Evolutionary conservation across 92 coral and sea anemone genomes (phyloP).

Genomic region (Metridium senile): DNA sequence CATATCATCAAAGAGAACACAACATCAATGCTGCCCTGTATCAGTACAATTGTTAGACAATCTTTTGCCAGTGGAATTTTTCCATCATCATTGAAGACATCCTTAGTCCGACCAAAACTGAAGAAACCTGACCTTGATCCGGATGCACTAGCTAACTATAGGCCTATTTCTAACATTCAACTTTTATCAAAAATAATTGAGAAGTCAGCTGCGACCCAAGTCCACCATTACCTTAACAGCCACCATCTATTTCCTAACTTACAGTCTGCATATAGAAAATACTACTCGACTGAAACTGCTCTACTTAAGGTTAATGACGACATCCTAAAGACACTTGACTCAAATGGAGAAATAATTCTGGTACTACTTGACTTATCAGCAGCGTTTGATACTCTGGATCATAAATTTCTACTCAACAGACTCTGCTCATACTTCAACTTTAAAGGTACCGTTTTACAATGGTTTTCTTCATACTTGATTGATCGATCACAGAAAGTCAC

Average conservation of each 20-base stretch:
- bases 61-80: constrained; percentile 31
- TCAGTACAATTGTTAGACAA: constrained; percentile 7
- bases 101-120: constrained; percentile 28
- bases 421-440: not conserved
- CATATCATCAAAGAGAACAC: constrained; percentile 5
- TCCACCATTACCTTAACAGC: constrained; percentile 24
- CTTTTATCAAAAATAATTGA: constrained; percentile 49
- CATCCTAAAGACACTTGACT: not conserved
- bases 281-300: constrained; percentile 34
- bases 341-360: not conserved
- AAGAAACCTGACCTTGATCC: constrained; percentile 35
- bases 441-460: constrained; percentile 26
- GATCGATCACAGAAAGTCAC: constrained; percentile 39
- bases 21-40: constrained; percentile 12
- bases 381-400: constrained; percentile 10
- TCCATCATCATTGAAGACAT: constrained; percentile 26
- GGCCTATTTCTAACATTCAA: constrained; percentile 49
- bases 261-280: constrained; percentile 46
- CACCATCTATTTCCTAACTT: constrained; percentile 21
- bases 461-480: constrained; percentile 48
- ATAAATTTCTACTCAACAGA: not conserved
- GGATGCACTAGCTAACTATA: constrained; percentile 23
- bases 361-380: constrained; percentile 9
- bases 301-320: constrained; percentile 21
- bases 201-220: constrained; percentile 39